Conservation (phyloP, 1,140 invertebrate species). For the Drosophila ambigua region DNA sequence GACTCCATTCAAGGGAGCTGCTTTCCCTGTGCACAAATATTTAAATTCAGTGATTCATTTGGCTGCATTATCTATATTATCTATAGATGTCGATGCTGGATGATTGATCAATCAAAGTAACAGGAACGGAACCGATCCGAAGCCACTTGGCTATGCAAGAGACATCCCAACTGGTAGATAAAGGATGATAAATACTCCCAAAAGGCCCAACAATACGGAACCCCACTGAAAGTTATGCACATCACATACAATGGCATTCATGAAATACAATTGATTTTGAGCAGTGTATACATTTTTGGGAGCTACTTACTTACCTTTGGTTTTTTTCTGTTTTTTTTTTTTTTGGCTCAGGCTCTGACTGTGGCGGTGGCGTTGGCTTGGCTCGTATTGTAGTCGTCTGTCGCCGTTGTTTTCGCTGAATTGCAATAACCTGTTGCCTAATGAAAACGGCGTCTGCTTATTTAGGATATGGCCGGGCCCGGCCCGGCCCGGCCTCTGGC, state of each 20-base stretch:
- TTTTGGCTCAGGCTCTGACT: conserved; percentile 22
- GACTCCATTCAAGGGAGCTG: no score
- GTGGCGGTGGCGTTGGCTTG: conserved; percentile 12
- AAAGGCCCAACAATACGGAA: conserved; percentile 33
- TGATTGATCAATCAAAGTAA: no score
- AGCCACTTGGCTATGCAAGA: conserved; percentile 12
- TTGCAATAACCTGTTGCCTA: conserved; percentile 82
- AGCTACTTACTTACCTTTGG: conserved; percentile 68
- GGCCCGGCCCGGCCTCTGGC: conserved; percentile 18
- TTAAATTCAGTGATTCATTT: conserved; percentile 14
- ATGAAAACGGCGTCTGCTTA: conserved; percentile 70
- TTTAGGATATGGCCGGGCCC: conserved; percentile 67
- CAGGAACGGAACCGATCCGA: no score
- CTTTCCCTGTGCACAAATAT: neutral
- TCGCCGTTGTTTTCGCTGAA: conserved; percentile 67
- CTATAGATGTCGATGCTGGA: no score
- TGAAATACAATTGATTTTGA: conserved; percentile 47
- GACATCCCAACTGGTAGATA: conserved; percentile 22
- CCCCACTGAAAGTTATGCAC: conserved; percentile 31
- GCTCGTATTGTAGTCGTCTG: conserved; percentile 32
- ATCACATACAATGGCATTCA: conserved; percentile 44
- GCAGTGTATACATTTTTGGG: conserved; percentile 74
- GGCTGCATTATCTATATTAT: neutral
- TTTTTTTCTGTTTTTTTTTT: conserved; percentile 16
- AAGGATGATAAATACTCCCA: conserved; percentile 36